Conservation (phyloP, 2,797 vertebrate species). For the Perodicticus potto region DNA sequence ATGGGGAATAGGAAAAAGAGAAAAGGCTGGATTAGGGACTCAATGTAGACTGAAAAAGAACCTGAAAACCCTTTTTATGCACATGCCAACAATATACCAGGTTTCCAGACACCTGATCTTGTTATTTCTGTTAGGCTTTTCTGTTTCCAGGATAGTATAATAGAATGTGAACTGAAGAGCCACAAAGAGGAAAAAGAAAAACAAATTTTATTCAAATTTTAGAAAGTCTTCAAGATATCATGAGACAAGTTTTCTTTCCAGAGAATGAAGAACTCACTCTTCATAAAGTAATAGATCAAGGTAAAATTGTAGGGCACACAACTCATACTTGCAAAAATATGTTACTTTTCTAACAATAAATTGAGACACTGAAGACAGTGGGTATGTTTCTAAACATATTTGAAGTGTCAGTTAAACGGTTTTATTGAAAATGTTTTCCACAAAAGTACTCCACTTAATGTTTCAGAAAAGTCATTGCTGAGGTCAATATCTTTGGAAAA, state of each 20-base stretch:
- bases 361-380: background rate
- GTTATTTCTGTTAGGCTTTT: conserved; percentile 32
- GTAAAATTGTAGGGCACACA: background rate
- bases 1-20: conserved; percentile 20
- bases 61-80: background rate
- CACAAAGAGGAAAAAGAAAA: background rate
- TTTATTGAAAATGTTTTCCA: conserved; percentile 28
- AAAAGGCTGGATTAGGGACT: background rate
- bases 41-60: background rate
- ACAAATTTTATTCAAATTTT: conserved; percentile 21
- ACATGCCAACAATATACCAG: background rate
- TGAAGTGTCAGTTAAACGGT: conserved; percentile 48
- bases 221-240: background rate
- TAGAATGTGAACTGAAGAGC: background rate
- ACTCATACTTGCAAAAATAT: background rate
- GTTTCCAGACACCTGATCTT: conserved; percentile 1
- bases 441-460: background rate
- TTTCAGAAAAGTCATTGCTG: conserved; percentile 65
- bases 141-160: background rate
- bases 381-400: conserved; percentile 37
- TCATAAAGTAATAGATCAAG: conserved; percentile 4
- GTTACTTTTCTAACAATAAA: conserved; percentile 60
- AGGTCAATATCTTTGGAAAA: conserved; percentile 47
- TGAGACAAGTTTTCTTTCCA: conserved; percentile 16
- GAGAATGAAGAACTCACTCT: conserved; percentile 24